These are phyloP conservation scores for Leptoclinus maculatus DNA, from an alignment of 2,797 vertebrate genomes.

Conservation along the genomic window DNA sequence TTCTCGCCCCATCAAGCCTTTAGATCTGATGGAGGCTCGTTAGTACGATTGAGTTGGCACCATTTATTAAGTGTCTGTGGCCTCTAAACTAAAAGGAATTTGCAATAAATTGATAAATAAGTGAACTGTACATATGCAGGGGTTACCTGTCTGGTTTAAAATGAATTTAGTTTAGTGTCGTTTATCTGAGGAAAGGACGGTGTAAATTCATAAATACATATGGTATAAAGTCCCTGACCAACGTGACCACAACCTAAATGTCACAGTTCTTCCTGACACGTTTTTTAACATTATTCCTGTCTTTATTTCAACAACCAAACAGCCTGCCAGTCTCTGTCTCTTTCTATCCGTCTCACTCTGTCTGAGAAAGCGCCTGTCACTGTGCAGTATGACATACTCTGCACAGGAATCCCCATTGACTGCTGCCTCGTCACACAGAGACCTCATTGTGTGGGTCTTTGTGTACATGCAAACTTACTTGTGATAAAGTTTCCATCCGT, in stretches of 20 bases:
- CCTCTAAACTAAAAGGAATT: neutral
- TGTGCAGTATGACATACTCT: conserved; percentile 72
- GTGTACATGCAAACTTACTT: conserved; percentile 12
- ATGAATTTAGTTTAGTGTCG: too few relatives aligned
- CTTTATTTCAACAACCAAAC: conserved; percentile 4
- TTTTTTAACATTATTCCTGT: neutral
- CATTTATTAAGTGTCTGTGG: neutral
- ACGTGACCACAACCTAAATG: neutral
- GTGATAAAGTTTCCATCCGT: conserved; percentile 28
- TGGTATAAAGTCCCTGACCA: neutral
- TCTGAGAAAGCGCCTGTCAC: conserved; percentile 41
- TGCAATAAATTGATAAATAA: neutral
- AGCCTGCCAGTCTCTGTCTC: conserved; percentile 1
- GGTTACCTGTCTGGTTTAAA: neutral
- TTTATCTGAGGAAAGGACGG: too few relatives aligned
- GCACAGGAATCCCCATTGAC: conserved; percentile 67
- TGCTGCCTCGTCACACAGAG: conserved; percentile 65
- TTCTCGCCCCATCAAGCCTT: neutral
- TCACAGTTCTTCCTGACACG: neutral
- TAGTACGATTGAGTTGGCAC: neutral
- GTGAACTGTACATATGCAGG: neutral
- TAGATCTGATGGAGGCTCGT: neutral
- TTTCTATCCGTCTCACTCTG: conserved; percentile 31
- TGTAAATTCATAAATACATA: too few relatives aligned
- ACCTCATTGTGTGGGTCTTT: conserved; percentile 54